A percentile compares a stretch with the other conserved stretches of the same genome.
These are phyloP conservation scores for Pycnonotus jocosus DNA, from an alignment of 2,113 vertebrate species.

Conservation along the genomic window DNA sequence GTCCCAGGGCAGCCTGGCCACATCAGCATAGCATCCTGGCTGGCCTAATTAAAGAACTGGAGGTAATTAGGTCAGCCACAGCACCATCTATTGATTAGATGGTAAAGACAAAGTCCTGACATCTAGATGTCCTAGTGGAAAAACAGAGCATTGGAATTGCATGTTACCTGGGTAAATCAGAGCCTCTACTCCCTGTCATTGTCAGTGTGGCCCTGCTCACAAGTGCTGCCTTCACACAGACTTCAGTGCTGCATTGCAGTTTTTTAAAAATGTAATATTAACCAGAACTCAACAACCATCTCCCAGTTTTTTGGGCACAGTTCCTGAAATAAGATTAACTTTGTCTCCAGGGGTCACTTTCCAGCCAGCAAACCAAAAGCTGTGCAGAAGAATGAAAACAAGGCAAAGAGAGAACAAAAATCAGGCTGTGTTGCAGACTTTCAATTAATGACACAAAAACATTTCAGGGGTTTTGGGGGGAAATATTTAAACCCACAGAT, in stretches of 20 bases:
- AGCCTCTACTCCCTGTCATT: neutral
- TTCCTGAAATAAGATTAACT: slow-evolving; percentile 46
- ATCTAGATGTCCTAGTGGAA: neutral
- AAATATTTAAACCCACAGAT: neutral
- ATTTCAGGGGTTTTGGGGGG: neutral
- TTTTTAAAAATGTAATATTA: neutral
- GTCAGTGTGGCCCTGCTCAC: neutral
- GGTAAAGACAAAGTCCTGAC: neutral
- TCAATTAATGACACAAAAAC: neutral
- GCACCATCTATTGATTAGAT: neutral
- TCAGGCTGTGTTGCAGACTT: neutral
- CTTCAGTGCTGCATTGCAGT: neutral
- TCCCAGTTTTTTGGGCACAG: neutral
- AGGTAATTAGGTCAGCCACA: neutral
- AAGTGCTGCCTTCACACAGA: neutral
- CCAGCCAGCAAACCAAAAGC: slow-evolving; percentile 8
- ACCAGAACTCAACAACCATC: neutral
- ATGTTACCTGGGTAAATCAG: neutral
- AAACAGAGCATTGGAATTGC: neutral
- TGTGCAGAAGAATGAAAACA: neutral
- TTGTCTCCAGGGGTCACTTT: slow-evolving; percentile 39
- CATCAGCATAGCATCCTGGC: neutral
- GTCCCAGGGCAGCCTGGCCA: neutral
- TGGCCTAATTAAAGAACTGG: neutral
- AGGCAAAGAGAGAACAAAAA: neutral